phyloP scores from a whole-genome alignment of 2,888 invertebrate species.

The Drosophila quasianomalipes region DNA sequence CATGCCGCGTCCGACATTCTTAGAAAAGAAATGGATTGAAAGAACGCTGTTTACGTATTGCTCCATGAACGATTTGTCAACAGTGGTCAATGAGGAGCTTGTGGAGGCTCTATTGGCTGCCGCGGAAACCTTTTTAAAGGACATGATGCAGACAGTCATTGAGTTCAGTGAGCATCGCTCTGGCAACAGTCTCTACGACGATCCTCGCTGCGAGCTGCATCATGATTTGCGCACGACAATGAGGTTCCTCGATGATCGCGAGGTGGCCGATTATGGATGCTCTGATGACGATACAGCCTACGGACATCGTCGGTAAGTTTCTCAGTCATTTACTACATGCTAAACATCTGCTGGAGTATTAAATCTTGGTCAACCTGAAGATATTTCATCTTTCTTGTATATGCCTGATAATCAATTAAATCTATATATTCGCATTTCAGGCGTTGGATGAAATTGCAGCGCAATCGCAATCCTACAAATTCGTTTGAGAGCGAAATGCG shows the following conservation, averaged over 20 bases:
- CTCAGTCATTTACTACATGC: background rate
- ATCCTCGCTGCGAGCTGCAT: slow-evolving; percentile 36
- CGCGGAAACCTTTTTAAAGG: slow-evolving; percentile 57
- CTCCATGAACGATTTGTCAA: background rate
- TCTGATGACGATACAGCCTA: slow-evolving; percentile 55
- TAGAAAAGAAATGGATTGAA: slow-evolving; percentile 37
- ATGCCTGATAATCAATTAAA: background rate
- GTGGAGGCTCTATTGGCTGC: slow-evolving; percentile 50
- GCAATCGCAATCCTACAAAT: slow-evolving; percentile 19
- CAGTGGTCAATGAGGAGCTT: slow-evolving; percentile 11
- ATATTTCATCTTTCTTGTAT: background rate
- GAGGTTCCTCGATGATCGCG: slow-evolving; percentile 57
- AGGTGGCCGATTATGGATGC: slow-evolving; percentile 37
- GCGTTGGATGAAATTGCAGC: slow-evolving; percentile 49
- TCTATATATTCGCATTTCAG: slow-evolving; percentile 8
- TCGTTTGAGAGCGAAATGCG: slow-evolving; percentile 26
- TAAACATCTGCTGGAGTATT: background rate
- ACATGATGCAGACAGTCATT: slow-evolving; percentile 18
- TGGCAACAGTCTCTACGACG: slow-evolving; percentile 34
- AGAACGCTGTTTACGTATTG: slow-evolving; percentile 14
- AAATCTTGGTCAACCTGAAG: background rate
- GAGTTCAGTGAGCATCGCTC: slow-evolving; percentile 52
- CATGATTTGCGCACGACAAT: slow-evolving; percentile 45
- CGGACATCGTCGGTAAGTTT: slow-evolving; percentile 29
- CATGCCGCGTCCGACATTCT: slow-evolving; percentile 40